Evolutionary conservation across 2,888 invertebrate species (phyloP), one percentile per base, ranked within the genome.

Genomic region (Willowsia nigromaculata): DNA sequence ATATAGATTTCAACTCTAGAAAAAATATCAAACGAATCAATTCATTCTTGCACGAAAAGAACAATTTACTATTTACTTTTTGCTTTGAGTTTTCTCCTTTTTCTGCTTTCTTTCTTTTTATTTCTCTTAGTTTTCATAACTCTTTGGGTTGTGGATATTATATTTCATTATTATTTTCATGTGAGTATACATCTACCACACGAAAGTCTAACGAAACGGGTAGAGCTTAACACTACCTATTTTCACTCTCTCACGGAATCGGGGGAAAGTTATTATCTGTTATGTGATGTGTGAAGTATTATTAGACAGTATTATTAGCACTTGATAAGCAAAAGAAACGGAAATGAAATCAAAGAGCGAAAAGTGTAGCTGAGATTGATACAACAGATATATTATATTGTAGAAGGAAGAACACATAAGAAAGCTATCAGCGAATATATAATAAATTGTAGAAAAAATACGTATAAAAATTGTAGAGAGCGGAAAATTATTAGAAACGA

Each of bases 1-100:
- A 76, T 47, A 3, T 47, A 74, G 47, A 76, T 76, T 53, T n/a
- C 76, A 76, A 53, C 50, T 47, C 50, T n/a, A 76, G 25, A 53
- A 47, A 27, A 50, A 50, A 30, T 76, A 76, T 76, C 76, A 76
- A 50, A 43, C 71, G 43, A 65, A 71, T 71, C 71, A 71, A 71
- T 71, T 71, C 71, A 71, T 71, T 71, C 65, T 71, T 71, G 71
- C 71, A 71, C 71, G 71, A 71, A 71, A 43, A 40, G 18, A 33
- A 65, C 59, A 59, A 59, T 25, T 25, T 59, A 25, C 25, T 47
- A 4, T 50, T 5, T 40, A 6, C 9, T 9, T 18, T 50, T 50
- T 50, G 6, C n/a, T 50, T n/a, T 50, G 1, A n/a, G 1, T 65
- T 65, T 65, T n/a, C 15, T 15, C 43, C 15, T 71, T 71, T n/a